Conservation (phyloP, 2,797 vertebrate genomes). For the Limnodromus scolopaceus region DNA sequence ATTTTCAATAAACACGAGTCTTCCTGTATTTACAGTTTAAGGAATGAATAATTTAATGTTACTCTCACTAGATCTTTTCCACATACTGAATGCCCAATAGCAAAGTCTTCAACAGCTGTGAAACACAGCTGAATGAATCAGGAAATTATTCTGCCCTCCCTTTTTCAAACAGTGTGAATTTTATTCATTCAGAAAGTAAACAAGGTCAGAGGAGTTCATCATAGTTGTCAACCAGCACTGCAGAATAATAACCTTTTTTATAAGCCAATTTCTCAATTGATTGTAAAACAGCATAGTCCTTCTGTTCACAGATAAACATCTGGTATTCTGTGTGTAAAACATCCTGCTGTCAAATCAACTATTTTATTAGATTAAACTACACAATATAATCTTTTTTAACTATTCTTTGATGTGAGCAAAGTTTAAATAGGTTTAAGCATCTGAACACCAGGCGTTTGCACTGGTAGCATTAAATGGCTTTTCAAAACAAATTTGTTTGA, state of each 20-base stretch:
- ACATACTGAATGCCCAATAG: background rate
- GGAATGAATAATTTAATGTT: background rate
- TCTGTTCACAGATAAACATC: slow-evolving; percentile 30
- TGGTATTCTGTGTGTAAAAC: background rate
- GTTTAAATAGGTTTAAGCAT: background rate
- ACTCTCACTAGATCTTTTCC: background rate
- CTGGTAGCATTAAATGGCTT: background rate
- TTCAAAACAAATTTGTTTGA: background rate
- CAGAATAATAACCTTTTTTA: background rate
- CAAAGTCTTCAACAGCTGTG: background rate
- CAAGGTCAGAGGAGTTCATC: slow-evolving; percentile 30
- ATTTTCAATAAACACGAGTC: background rate
- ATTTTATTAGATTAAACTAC: background rate
- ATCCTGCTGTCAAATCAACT: background rate
- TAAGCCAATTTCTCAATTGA: background rate
- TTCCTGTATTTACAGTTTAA: background rate
- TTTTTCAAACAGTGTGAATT: background rate
- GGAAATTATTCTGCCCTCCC: background rate
- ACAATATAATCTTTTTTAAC: background rate
- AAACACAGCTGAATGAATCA: background rate
- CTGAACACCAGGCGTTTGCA: background rate
- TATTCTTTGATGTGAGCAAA: background rate
- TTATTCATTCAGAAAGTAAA: slow-evolving; percentile 39
- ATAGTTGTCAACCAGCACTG: slow-evolving; percentile 3
- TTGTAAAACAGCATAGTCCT: slow-evolving; percentile 14